Conservation (phyloP, 2,797 vertebrate genomes). For the Nyctibius grandis region DNA sequence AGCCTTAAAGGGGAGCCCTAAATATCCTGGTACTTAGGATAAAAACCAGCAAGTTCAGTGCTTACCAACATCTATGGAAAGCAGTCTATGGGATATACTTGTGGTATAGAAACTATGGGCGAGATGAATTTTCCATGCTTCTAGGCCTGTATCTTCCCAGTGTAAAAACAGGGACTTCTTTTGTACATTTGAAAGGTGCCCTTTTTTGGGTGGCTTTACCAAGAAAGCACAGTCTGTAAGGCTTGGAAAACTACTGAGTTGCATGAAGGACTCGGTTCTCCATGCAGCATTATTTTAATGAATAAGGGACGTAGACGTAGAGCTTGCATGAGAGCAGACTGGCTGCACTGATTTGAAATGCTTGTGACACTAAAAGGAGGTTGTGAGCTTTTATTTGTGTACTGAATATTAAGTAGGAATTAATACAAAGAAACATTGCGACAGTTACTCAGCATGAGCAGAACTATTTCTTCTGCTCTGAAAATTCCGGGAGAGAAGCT, state of each 20-base stretch:
- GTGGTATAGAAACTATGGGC: background rate
- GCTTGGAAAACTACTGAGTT: background rate
- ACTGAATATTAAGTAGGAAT: background rate
- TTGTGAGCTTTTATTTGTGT: background rate
- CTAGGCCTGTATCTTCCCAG: background rate
- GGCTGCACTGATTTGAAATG: background rate
- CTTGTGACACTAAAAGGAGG: background rate
- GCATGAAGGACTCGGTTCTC: fast-evolving
- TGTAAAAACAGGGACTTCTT: background rate
- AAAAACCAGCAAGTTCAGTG: background rate
- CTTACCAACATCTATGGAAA: background rate
- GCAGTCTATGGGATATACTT: background rate
- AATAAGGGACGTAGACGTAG: background rate
- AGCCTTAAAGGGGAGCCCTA: background rate
- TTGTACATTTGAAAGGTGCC: background rate
- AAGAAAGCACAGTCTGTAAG: background rate
- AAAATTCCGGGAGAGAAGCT: background rate
- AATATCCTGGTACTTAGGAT: background rate
- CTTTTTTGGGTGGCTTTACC: background rate
- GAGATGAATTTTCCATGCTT: background rate
- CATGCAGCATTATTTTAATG: fast-evolving
- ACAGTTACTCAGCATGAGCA: background rate
- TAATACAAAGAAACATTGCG: background rate
- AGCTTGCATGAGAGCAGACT: background rate
- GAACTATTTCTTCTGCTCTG: background rate